phyloP scores from a whole-genome alignment of 2,797 vertebrate species.

The Hybognathus amarus region DNA sequence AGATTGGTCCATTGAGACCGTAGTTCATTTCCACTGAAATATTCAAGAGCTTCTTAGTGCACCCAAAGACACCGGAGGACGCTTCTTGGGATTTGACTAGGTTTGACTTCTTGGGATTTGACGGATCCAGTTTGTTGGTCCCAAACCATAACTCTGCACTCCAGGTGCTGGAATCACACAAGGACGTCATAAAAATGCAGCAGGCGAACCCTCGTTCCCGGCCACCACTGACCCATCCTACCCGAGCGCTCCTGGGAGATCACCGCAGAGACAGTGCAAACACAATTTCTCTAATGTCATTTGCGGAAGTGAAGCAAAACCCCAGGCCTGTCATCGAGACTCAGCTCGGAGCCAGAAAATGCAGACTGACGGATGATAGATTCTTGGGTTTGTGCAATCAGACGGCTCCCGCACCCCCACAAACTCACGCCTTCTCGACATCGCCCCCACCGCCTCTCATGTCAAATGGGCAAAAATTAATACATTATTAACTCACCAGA shows the following conservation, averaged over 20 bases:
- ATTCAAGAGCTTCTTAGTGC: conserved; percentile 76
- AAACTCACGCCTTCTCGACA: conserved; percentile 57
- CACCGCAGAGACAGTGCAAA: conserved; percentile 84
- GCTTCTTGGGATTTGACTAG: conserved; percentile 3
- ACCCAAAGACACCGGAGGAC: conserved; percentile 65
- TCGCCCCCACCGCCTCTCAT: conserved; percentile 67
- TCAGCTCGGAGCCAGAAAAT: conserved; percentile 83
- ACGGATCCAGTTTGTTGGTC: conserved; percentile 11
- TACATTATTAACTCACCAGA: conserved; percentile 93
- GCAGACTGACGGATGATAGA: conserved; percentile 94
- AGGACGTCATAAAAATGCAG: conserved; percentile 55
- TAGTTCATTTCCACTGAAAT: conserved; percentile 83
- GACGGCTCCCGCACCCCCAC: conserved; percentile 80
- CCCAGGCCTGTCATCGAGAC: conserved; percentile 88
- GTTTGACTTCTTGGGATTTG: conserved; percentile 16
- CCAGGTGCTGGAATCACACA: neutral
- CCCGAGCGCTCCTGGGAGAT: conserved; percentile 85
- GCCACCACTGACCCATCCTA: conserved; percentile 47
- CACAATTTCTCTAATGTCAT: conserved; percentile 99
- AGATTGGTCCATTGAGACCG: conserved; percentile 76
- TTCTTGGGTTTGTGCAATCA: conserved; percentile 95
- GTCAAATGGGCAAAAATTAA: conserved; percentile 92
- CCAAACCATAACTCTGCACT: neutral
- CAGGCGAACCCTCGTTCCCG: conserved; percentile 31
- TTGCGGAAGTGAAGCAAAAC: conserved; percentile 87